A percentile compares a stretch with the other conserved stretches of the same genome.
Conservation (phyloP, 2,113 vertebrate genomes). For the Peromyscus polionotus region DNA sequence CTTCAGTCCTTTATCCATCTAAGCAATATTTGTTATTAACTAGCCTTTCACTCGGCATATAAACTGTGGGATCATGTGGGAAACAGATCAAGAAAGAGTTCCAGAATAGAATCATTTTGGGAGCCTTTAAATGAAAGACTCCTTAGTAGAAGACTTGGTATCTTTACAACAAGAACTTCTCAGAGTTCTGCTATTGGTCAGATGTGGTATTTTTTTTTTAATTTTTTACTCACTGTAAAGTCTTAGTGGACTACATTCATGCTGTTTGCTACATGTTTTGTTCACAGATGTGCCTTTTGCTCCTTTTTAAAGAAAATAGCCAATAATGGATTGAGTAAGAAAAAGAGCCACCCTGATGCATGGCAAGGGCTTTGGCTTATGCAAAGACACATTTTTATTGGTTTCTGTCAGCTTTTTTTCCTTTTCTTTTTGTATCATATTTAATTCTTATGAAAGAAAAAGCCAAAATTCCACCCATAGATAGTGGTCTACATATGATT, state of each 20-base stretch:
- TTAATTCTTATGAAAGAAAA: slow-evolving; percentile 1
- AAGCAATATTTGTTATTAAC: not conserved
- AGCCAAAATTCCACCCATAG: not conserved
- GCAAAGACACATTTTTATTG: not conserved
- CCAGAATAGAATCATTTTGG: not conserved
- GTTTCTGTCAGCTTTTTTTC: not conserved
- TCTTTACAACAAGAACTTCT: not conserved
- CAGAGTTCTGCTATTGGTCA: not conserved
- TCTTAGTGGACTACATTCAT: too few species aligned
- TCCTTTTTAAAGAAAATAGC: not conserved
- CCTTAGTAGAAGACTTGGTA: too few species aligned
- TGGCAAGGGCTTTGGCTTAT: not conserved
- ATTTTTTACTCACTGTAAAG: not conserved
- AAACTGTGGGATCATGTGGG: not conserved
- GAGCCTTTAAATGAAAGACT: too few species aligned
- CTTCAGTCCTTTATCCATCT: not conserved
- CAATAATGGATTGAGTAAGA: not conserved
- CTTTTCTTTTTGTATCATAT: not conserved
- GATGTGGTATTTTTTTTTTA: not conserved
- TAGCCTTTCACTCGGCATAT: not conserved
- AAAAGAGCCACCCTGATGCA: not conserved
- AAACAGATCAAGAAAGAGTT: not conserved
- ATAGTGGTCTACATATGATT: not conserved
- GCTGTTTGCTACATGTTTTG: not conserved
- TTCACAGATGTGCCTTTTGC: not conserved